These are phyloP conservation scores for Oriolus oriolus DNA, from an alignment of 2,113 vertebrate genomes.

Conservation along the genomic window DNA sequence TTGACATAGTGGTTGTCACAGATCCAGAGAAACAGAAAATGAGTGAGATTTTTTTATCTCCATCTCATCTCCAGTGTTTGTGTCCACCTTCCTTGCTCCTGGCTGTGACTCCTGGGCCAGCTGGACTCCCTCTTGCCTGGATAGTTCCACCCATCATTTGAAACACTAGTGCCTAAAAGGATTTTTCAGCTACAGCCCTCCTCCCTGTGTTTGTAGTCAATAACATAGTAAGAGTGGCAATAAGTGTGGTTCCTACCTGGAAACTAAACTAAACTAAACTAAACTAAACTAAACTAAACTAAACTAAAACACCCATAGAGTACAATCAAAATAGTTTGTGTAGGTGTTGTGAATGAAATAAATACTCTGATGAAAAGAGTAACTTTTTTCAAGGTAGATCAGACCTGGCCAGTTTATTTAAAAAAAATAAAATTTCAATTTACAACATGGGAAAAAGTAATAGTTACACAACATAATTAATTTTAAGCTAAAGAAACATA, in stretches of 20 bases:
- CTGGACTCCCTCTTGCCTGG: background rate
- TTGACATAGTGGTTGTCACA: background rate
- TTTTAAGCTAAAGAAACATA: background rate
- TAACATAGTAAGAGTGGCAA: background rate
- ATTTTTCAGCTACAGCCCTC: background rate
- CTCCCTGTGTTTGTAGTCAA: background rate
- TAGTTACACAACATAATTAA: background rate
- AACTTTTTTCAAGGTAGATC: background rate
- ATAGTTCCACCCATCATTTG: background rate
- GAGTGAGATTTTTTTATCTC: background rate
- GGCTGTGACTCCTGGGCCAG: background rate
- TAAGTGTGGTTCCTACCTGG: background rate
- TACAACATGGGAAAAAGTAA: background rate
- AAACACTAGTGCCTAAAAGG: background rate
- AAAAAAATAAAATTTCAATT: background rate
- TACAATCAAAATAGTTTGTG: background rate
- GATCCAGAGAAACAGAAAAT: background rate
- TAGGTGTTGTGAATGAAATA: background rate
- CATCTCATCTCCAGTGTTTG: background rate
- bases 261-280: background rate
- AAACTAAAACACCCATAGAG: fast-evolving
- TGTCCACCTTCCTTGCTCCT: background rate
- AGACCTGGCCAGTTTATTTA: background rate
- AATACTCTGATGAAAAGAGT: background rate
- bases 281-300: background rate